These are phyloP conservation scores for Gallinago jamesoni DNA, from an alignment of 2,113 vertebrate species.

Conservation along the genomic window DNA sequence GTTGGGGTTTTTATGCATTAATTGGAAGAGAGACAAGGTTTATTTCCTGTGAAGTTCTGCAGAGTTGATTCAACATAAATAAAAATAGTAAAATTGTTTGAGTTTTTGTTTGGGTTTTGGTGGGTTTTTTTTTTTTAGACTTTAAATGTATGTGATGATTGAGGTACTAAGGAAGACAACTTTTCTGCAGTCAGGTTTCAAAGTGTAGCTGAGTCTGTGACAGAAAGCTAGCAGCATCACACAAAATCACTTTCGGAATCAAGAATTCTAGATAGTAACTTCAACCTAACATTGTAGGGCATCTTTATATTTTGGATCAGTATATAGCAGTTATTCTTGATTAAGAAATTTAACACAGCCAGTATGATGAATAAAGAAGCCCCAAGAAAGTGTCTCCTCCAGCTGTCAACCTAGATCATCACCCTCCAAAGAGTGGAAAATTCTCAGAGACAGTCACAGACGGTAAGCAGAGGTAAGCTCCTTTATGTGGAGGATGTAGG, in stretches of 20 bases:
- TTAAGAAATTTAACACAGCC: background rate
- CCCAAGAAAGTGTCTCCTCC: background rate
- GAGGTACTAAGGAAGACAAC: background rate
- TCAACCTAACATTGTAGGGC: background rate
- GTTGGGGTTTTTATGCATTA: background rate
- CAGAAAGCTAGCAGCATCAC: background rate
- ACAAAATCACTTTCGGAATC: background rate
- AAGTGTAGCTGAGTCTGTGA: background rate
- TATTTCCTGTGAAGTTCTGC: background rate
- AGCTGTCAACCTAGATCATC: background rate
- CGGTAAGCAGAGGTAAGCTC: background rate
- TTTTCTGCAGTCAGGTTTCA: background rate
- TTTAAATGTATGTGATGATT: background rate
- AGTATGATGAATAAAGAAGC: background rate
- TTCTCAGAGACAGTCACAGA: background rate
- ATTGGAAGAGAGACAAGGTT: background rate
- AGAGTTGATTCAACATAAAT: background rate
- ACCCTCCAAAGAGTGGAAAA: background rate
- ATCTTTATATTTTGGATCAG: background rate
- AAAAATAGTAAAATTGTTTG: background rate
- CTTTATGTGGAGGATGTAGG: background rate
- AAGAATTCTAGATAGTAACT: background rate
- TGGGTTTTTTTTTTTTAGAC: background rate
- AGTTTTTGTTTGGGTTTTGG: accelerated
- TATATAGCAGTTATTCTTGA: background rate